A percentile compares a stretch with the other conserved stretches of the same genome.
Conservation (phyloP, 92 coral and sea anemone genomes). For the Palythoa grandiflora region DNA sequence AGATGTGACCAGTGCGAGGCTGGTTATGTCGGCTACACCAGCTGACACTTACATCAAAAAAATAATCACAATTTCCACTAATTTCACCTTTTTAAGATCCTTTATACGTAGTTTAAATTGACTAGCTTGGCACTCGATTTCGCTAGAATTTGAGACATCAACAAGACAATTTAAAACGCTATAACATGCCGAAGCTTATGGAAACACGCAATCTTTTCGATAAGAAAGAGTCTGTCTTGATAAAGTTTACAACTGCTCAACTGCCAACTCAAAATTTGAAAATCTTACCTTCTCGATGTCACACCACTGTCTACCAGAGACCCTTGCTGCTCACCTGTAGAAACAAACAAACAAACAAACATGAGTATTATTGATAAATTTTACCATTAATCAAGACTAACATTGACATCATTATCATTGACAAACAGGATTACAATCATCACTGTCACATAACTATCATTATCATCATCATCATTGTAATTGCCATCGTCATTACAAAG, state of each 20-base stretch:
- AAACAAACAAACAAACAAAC: background rate
- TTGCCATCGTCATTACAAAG: background rate
- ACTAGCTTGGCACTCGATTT: too few species aligned
- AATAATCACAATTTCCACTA: too few species aligned
- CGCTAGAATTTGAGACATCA: too few species aligned
- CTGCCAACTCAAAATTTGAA: background rate
- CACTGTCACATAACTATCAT: background rate
- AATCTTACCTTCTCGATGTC: slow-evolving; percentile 75
- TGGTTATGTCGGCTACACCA: too few species aligned
- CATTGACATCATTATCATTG: background rate
- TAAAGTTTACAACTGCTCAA: background rate
- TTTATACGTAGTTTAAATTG: too few species aligned
- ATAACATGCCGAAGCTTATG: too few species aligned
- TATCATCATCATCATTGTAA: background rate
- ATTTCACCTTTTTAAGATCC: too few species aligned
- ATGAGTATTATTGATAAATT: background rate
- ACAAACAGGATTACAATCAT: background rate
- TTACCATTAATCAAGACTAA: background rate
- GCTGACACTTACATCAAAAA: too few species aligned
- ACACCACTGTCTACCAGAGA: slow-evolving; percentile 67
- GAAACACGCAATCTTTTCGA: too few species aligned
- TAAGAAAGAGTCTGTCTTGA: too few species aligned
- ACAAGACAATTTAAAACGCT: too few species aligned
- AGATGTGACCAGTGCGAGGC: too few species aligned
- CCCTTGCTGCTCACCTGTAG: slow-evolving; percentile 79